Percentiles rank a stretch among this genome's conserved stretches.
phyloP scores from a whole-genome alignment of 2,797 vertebrate species.

The Harpagifer antarcticus region DNA sequence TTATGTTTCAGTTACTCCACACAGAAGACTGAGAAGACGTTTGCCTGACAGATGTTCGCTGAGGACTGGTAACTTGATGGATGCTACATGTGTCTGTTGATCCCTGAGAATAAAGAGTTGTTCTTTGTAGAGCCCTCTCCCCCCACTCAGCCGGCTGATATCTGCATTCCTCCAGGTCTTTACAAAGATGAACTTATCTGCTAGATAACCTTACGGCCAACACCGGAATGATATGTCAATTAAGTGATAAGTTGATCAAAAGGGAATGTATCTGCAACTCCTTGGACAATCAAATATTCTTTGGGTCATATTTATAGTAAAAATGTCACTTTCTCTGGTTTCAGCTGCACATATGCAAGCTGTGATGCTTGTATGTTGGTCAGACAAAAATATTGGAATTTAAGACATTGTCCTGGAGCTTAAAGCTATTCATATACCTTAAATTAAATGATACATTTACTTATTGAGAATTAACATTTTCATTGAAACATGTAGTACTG shows the following conservation, averaged over 20 bases:
- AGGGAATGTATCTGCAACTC: background rate
- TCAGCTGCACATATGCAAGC: slow-evolving; percentile 11
- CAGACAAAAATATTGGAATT: background rate
- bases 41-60: slow-evolving; percentile 61
- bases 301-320: background rate
- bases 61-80: slow-evolving; percentile 53
- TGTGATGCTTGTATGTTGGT: background rate
- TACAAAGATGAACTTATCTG: slow-evolving; percentile 8
- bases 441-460: background rate
- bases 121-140: background rate
- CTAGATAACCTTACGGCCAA: slow-evolving; percentile 1
- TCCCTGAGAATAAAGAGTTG: slow-evolving; percentile 35
- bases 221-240: background rate
- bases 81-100: slow-evolving; percentile 44
- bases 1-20: slow-evolving; percentile 48
- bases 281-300: background rate
- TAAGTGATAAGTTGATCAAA: slow-evolving; percentile 2
- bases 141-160: slow-evolving; percentile 11
- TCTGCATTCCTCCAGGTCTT: slow-evolving; percentile 26
- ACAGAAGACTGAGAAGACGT: slow-evolving; percentile 38
- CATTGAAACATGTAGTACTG: slow-evolving; percentile 3
- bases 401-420: background rate
- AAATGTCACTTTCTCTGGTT: background rate
- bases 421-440: background rate
- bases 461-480: slow-evolving; percentile 8